Base-by-base conservation (phyloP, 2,113 vertebrate species). In the Paramormyrops kingsleyae region DNA sequence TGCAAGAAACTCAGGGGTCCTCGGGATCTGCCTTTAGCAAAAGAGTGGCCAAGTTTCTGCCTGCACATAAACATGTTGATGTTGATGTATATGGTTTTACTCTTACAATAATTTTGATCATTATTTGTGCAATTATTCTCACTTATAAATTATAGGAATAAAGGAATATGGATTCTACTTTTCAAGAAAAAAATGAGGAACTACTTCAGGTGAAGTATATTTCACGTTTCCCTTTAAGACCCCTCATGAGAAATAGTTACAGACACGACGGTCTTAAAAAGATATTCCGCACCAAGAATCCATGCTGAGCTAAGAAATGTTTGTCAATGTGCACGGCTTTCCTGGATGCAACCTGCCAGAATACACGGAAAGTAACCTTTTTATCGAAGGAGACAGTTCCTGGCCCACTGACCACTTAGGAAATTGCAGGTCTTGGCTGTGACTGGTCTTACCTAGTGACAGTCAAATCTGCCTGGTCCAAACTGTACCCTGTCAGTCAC, bases 401-500 rank as follows among this genome's bases (percentile, higher is more conserved):
- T 47, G 42, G 42, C 44, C 4, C 44, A 47, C 24, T 42, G 83
- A 42, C 44, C 83, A 9, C 39, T 46, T 44, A 84, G 44, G 19
- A 47, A 84, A 44, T 10, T 42, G 39, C 80, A 47, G 83, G 21
- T 24, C 42, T 47, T 12, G 80, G 44, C 80, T 83, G 80, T 44
- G 39, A 83, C 31, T 83, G 19, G 83, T 8, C 44, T 17, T 2
- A 80, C 31, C 35, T 6, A 47, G 27, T 1, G n/a, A 53, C 31
- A 31, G 49, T 27, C 44, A 19, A 49, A 49, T 47, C 35, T 17
- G 35, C 13, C 74, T 83, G 8, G 66, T 39, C 92, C 92, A 90
- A 92, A 91, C 88, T 84, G 87, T 39, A 80, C 47, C 21, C 42
- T 88, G 70, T 88, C 91, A 89, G 44, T 91, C 87, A 91, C 27